Evolutionary conservation across 2,888 invertebrate genomes (phyloP).

Genomic region (Apodemia mormo): DNA sequence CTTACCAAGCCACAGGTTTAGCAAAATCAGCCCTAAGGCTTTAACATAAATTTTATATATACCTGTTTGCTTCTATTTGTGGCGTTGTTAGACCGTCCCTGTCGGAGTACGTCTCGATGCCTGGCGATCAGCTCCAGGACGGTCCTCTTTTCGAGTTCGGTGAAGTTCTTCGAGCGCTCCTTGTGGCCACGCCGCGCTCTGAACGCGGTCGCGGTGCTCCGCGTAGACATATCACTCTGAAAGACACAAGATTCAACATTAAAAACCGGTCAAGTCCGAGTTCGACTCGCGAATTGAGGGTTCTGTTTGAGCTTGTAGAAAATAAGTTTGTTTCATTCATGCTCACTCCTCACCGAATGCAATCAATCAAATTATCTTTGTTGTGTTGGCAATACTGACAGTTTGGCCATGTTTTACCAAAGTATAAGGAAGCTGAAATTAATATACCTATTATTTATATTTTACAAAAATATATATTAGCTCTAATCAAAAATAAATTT

Average conservation of each 20-base stretch:
- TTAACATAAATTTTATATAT: not conserved
- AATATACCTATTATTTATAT: too few relatives aligned
- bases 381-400: too few relatives aligned
- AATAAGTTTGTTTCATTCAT: too few relatives aligned
- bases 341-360: too few relatives aligned
- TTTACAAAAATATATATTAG: too few relatives aligned
- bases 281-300: not conserved
- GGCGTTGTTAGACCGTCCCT: slow-evolving; percentile 79
- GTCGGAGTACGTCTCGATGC: slow-evolving; percentile 77
- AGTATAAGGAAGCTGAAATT: too few relatives aligned
- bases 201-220: slow-evolving; percentile 61
- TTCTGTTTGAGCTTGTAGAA: too few relatives aligned
- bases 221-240: slow-evolving; percentile 76
- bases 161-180: slow-evolving; percentile 80
- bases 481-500: too few relatives aligned
- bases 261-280: not conserved
- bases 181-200: slow-evolving; percentile 77
- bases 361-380: too few relatives aligned
- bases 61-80: slow-evolving; percentile 79
- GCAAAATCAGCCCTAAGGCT: too few relatives aligned
- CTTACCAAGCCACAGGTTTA: too few relatives aligned
- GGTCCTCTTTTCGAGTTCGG: slow-evolving; percentile 76
- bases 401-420: too few relatives aligned
- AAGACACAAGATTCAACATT: not conserved
- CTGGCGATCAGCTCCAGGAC: slow-evolving; percentile 76